phyloP scores from a whole-genome alignment of 2,888 invertebrate species.

The Chaetoderma sp. region DNA sequence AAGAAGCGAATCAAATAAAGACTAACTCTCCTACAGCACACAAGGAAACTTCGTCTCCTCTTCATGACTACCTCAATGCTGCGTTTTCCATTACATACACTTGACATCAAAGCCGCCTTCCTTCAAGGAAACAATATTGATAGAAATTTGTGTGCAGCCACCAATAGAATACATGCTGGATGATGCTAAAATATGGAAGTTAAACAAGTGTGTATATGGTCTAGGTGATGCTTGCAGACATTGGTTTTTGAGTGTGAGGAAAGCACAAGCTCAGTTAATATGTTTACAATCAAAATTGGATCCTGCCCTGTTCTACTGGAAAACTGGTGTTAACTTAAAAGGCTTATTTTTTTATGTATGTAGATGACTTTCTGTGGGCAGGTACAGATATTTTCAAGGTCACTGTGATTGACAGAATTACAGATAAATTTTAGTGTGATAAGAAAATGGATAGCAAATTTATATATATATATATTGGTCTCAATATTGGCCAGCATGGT shows the following conservation, averaged over 20 bases:
- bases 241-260: conserved; percentile 29
- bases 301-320: conserved; percentile 34
- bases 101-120: conserved; percentile 19
- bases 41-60: neutral
- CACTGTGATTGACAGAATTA: conserved; percentile 22
- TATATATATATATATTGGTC: conserved; percentile 13
- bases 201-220: conserved; percentile 21
- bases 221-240: conserved; percentile 15
- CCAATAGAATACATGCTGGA: neutral
- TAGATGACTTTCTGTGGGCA: conserved; percentile 36
- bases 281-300: conserved; percentile 28
- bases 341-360: conserved; percentile 31
- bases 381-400: conserved; percentile 23
- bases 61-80: conserved; percentile 8
- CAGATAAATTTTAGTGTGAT: conserved; percentile 14
- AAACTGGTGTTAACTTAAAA: conserved; percentile 5
- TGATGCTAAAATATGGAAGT: conserved; percentile 10
- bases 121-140: conserved; percentile 12
- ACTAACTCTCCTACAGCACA: conserved; percentile 12
- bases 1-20: neutral
- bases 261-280: conserved; percentile 6
- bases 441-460: neutral
- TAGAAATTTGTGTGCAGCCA: conserved; percentile 8
- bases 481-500: neutral
- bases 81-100: conserved; percentile 8